Evolutionary conservation across 2,888 invertebrate species (phyloP), one percentile per base, ranked within the genome.

Genomic region (Callyntrura guangdongensis): DNA sequence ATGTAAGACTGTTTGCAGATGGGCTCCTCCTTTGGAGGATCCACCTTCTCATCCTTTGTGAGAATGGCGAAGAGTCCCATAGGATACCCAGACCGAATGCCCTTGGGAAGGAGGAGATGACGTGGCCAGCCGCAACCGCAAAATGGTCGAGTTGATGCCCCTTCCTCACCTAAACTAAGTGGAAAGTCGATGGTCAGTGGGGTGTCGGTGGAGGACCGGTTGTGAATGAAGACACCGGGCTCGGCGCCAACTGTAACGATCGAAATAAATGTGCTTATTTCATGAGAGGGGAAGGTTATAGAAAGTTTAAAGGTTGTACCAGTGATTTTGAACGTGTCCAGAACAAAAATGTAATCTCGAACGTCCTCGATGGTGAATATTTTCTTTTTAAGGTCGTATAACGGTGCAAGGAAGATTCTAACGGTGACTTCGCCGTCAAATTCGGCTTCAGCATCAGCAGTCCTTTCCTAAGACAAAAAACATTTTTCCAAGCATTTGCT

Each of bases 91-190:
- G 96, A 95, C 0, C 95, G 94, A 8, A 95, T 96, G 3, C 98
- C 98, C 95, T 96, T 97, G 0, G 98, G 97, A 53, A 97, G 93
- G 6, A 98, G n/a, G 1, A 89, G 25, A 79, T 85, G 97, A 91
- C 97, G 96, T 0, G 98, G 98, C 97, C 98, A 98, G 12, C 98
- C 91, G 45, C 91, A 92, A 8, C 91, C 91, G 47, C 91, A 92
- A 53, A 77, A 83, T 3, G 90, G 88, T 27, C 88, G 82, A 22
- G 49, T 77, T 1, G 61, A 72, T 8, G 45, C 12, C 17, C 17
- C 25, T 17, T 81, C 20, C 11, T 14, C 47, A 45, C 86, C 12
- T 4, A 47, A 12, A 36, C 86, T 9, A 20, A n/a, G n/a, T n/a
- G 56, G 12, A 83, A n/a, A 17, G 27, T 25, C 69, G 25, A 49